Evolutionary conservation across 2,797 vertebrate species (phyloP), one percentile per base, ranked within the genome.

Genomic region (Paguma larvata): DNA sequence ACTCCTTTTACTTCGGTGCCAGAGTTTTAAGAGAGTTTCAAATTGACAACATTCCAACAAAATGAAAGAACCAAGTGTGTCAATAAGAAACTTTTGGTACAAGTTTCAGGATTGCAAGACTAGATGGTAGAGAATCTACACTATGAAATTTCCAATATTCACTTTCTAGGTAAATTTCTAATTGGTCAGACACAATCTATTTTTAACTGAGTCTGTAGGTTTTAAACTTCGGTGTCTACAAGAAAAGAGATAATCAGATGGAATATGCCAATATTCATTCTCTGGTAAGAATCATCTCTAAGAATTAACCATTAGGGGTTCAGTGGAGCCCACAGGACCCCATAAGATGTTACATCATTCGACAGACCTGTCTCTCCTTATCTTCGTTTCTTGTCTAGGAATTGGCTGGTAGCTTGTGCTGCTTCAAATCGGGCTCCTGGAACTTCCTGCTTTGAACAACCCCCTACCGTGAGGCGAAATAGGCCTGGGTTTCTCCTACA

Each of bases 161-260:
- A 53, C 51, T 70, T 87, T 89, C 41, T 51, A 91, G 6, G 65
- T 70, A 59, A 32, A 59, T n/a, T 67, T 85, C 73, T 86, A 53
- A n/a, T 89, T 93, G 68, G 93, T 84, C 48, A 70, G 65, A 96
- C 70, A 73, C 30, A 13, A 13, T 41, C 73, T 62, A 6, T 72
- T 44, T 91, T 65, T 77, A 78, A 78, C 65, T 79, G 75, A 19
- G 5, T 14, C 72, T 30, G 1, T 72, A 10, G 34, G 9, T 59
- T 94, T 89, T 91, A 79, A 89, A 89, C 48, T 68, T n/a, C 59
- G 13, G 3, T 77, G 21, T 85, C 48, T 73, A 62, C 62, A 12
- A 91, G 41, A 34, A 91, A 77, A 82, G 21, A 85, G 41, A 86
- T 56, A n/a, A 16, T 68, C 23, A 86, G 27, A 46, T 68, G 44